Percentiles rank a stretch among this genome's conserved stretches.
These are phyloP conservation scores for Ammospiza caudacuta DNA, from an alignment of 2,113 vertebrate genomes.

Conservation along the genomic window DNA sequence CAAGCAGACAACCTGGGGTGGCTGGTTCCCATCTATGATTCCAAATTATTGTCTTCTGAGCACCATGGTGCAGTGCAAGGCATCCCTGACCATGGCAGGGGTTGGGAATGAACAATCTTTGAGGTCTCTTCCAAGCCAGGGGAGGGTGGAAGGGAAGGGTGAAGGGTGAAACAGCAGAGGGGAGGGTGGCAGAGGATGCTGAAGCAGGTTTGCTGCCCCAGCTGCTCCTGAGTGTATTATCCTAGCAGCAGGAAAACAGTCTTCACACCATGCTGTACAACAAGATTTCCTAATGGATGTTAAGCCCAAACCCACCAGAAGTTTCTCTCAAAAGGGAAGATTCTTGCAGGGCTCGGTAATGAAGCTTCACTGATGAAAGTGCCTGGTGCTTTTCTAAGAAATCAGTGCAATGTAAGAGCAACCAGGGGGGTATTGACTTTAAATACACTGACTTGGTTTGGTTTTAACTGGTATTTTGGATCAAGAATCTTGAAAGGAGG, in stretches of 20 bases:
- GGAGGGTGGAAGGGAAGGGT: neutral
- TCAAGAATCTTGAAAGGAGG: neutral
- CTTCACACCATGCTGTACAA: neutral
- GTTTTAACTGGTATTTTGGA: slow-evolving; percentile 13
- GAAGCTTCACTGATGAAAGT: neutral
- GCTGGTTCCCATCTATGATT: neutral
- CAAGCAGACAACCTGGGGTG: neutral
- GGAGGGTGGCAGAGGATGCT: neutral
- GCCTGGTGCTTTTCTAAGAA: neutral
- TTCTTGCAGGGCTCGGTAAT: neutral
- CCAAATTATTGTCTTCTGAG: neutral
- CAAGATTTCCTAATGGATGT: neutral
- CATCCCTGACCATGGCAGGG: neutral
- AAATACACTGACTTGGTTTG: neutral
- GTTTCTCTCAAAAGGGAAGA: neutral
- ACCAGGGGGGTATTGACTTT: neutral
- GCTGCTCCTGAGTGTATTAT: neutral
- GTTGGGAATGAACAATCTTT: neutral
- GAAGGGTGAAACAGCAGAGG: neutral
- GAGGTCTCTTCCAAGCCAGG: neutral
- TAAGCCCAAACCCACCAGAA: neutral
- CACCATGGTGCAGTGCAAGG: neutral
- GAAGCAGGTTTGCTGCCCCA: neutral
- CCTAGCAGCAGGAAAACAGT: neutral
- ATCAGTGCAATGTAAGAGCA: neutral